A percentile compares a stretch with the other conserved stretches of the same genome.
These are phyloP conservation scores for Lissonota sp. DNA, from an alignment of 2,888 invertebrate species.

Conservation along the genomic window DNA sequence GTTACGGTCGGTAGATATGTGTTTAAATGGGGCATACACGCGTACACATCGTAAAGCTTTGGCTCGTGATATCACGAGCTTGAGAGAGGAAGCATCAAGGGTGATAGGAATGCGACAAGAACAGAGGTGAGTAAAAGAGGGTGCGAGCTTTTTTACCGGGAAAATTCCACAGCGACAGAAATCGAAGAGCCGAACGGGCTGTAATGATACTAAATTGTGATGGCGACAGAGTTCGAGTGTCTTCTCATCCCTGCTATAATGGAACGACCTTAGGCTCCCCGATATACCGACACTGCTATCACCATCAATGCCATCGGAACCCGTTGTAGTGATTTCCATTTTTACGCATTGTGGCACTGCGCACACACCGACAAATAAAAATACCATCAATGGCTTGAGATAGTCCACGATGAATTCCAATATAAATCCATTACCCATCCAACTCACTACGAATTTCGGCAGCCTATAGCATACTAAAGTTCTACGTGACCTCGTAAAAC, in stretches of 20 bases:
- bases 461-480: constrained; percentile 16
- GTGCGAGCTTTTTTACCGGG: constrained; percentile 20
- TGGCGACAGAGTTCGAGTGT: neutral
- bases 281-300: constrained; percentile 44
- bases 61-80: constrained; percentile 13
- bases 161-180: constrained; percentile 44
- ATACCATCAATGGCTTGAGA: constrained; percentile 26
- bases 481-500: constrained; percentile 51
- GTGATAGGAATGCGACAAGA: neutral
- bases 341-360: constrained; percentile 27
- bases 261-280: constrained; percentile 61
- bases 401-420: constrained; percentile 25
- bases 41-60: constrained; percentile 29
- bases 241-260: constrained; percentile 57
- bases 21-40: neutral
- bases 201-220: constrained; percentile 44
- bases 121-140: constrained; percentile 25
- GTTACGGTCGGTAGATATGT: neutral
- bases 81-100: neutral
- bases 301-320: constrained; percentile 47
- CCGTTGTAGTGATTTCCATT: constrained; percentile 39
- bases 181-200: constrained; percentile 53
- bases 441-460: constrained; percentile 6
- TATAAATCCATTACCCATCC: constrained; percentile 28
- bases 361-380: constrained; percentile 3